Conservation (phyloP, 1,140 invertebrate species). For the Dendrolimus kikuchii region DNA sequence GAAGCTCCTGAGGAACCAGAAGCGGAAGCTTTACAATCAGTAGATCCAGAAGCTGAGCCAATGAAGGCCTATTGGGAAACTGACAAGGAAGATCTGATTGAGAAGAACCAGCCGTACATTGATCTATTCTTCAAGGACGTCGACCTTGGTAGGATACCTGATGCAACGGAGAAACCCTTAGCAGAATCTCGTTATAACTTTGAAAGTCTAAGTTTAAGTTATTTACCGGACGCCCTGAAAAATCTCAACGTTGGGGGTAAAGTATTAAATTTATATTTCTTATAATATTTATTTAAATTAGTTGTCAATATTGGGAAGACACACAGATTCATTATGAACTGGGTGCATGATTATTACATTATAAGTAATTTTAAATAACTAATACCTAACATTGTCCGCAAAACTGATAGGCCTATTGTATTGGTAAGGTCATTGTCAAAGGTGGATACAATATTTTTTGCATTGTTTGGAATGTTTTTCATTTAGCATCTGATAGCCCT, state of each 20-base stretch:
- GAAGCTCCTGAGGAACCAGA: conserved; percentile 35
- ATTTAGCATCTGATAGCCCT: too few relatives aligned
- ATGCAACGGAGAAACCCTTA: conserved; percentile 45
- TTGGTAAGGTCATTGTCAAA: too few relatives aligned
- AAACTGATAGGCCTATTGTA: background rate
- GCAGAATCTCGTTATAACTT: conserved; percentile 63
- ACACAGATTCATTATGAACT: conserved; percentile 58
- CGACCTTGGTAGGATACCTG: conserved; percentile 54
- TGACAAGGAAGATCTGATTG: conserved; percentile 39
- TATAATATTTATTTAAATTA: background rate
- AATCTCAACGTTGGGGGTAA: conserved; percentile 51
- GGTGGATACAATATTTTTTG: too few relatives aligned
- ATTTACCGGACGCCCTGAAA: conserved; percentile 47
- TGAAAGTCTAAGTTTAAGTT: conserved; percentile 35
- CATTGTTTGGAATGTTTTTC: too few relatives aligned
- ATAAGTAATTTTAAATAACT: conserved; percentile 5
- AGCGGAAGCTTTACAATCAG: conserved; percentile 16
- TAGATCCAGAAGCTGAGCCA: conserved; percentile 38
- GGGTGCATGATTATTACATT: conserved; percentile 30
- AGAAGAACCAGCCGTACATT: conserved; percentile 48
- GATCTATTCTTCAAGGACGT: conserved; percentile 48
- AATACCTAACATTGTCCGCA: conserved; percentile 9
- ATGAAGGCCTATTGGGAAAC: conserved; percentile 63
- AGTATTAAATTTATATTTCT: conserved; percentile 40
- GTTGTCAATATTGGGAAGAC: conserved; percentile 34